Percentiles rank a stretch among this genome's conserved stretches.
Conservation (phyloP, 2,888 invertebrate genomes). For the Colostygia pectinataria region DNA sequence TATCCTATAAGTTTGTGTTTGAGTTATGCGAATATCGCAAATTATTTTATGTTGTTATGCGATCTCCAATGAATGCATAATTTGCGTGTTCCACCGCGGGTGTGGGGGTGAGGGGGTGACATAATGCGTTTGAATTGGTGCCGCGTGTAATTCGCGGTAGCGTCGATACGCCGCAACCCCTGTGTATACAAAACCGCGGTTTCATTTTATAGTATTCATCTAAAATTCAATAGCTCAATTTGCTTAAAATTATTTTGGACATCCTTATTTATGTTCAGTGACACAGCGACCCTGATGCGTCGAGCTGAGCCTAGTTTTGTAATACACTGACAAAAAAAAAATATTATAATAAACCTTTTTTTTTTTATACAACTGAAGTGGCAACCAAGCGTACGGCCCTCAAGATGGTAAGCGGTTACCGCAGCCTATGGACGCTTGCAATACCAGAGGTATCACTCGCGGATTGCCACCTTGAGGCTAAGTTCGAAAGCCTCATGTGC, state of each 20-base stretch:
- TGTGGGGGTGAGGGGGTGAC: neutral
- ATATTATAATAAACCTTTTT: too few relatives aligned
- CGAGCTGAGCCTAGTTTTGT: too few relatives aligned
- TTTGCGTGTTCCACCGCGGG: neutral
- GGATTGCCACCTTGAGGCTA: too few relatives aligned
- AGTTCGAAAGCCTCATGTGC: too few relatives aligned
- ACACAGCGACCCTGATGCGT: neutral
- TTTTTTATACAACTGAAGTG: too few relatives aligned
- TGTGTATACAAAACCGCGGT: neutral
- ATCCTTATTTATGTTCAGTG: neutral
- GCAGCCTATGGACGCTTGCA: too few relatives aligned
- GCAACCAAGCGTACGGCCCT: too few relatives aligned
- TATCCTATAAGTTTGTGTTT: neutral
- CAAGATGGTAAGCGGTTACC: too few relatives aligned
- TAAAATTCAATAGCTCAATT: conserved; percentile 5
- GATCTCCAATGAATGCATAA: neutral
- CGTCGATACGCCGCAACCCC: neutral
- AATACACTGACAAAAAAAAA: too few relatives aligned
- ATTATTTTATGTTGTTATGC: neutral
- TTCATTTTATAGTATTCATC: conserved; percentile 4
- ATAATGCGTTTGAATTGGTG: conserved; percentile 1
- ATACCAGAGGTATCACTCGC: too few relatives aligned
- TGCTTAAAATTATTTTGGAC: neutral
- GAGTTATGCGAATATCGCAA: neutral
- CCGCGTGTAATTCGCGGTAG: neutral